Base-by-base conservation (phyloP, 2,888 invertebrate species). In the Philereme transversata region DNA sequence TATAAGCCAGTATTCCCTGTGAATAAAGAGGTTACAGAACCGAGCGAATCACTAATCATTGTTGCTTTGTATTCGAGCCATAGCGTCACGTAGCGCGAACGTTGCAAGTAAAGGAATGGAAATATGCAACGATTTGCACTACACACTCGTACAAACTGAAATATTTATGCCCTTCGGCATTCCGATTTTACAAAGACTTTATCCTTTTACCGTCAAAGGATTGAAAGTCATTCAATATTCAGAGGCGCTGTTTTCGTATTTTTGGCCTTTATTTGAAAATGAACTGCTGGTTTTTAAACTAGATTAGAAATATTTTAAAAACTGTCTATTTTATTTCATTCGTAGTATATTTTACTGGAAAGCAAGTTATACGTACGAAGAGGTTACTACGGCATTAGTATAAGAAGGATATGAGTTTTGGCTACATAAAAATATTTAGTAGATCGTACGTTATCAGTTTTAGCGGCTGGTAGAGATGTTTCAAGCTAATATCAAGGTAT, bases 121-220 rank as follows among this genome's bases (percentile, higher is more conserved):
- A 61, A 61, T 64, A 61, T 64, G 61, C 61, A 65, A 58, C 60
- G 56, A 61, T 65, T 65, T 65, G 49, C 64, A 64, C 58, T 58
- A 53, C 58, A 64, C 46, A 56, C 53, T 49, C 55, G 43, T 7
- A 49, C 50, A 57, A 46, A 59, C 55, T 59, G 46, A 58, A 61
- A 65, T 58, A 65, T 65, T 58, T 56, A 65, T 61, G 46, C 35
- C 35, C 8, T 51, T 44, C 41, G 33, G 38, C n/a, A 51, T 57
- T 47, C 44, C 33, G 51, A 56, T 44, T 51, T 47, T 38, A 49
- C 55, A 59, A 49, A 59, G 43, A 52, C 51, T 56, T 55, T 60
- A 60, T 52, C 44, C 52, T 59, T 59, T 52, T 59, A 53, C 44
- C 9, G 36, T 59, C 51, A 56, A 38, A 60, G 51, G 55, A 43